Evolutionary conservation across 2,888 invertebrate genomes (phyloP).

Genomic region (Abrostola triplasia): DNA sequence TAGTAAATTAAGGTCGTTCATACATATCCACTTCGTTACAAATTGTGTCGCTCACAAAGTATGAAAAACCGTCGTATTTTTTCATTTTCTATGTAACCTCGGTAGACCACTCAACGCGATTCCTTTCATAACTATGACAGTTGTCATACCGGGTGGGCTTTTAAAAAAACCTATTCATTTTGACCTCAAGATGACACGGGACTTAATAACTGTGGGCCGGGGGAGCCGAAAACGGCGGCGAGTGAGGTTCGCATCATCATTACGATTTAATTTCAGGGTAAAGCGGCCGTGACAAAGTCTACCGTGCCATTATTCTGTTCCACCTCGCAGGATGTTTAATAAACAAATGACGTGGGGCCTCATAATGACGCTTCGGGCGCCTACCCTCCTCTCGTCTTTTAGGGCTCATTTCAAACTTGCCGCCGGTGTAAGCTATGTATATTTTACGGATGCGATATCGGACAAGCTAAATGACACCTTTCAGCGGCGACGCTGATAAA

Average conservation of each 20-base stretch:
- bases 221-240: slow-evolving; percentile 75
- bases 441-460: slow-evolving; percentile 67
- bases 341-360: slow-evolving; percentile 86
- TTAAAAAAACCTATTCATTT: slow-evolving; percentile 85
- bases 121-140: slow-evolving; percentile 84
- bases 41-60: slow-evolving; percentile 41
- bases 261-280: slow-evolving; percentile 86
- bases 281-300: slow-evolving; percentile 86
- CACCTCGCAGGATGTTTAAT: slow-evolving; percentile 86
- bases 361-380: slow-evolving; percentile 79
- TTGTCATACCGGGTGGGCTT: slow-evolving; percentile 77
- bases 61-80: slow-evolving; percentile 51
- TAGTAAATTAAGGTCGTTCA: slow-evolving; percentile 59
- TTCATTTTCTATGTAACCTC: slow-evolving; percentile 62
- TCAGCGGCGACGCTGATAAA: slow-evolving; percentile 47
- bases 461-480: slow-evolving; percentile 50
- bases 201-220: slow-evolving; percentile 79
- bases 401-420: slow-evolving; percentile 76
- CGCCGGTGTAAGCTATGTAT: slow-evolving; percentile 62
- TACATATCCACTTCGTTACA: slow-evolving; percentile 48
- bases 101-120: slow-evolving; percentile 75
- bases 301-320: slow-evolving; percentile 84
- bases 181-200: slow-evolving; percentile 82
- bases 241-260: slow-evolving; percentile 84
- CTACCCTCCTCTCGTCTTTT: slow-evolving; percentile 70